Conservation (phyloP, 1,140 invertebrate species). For the Choristoneura fumiferana region DNA sequence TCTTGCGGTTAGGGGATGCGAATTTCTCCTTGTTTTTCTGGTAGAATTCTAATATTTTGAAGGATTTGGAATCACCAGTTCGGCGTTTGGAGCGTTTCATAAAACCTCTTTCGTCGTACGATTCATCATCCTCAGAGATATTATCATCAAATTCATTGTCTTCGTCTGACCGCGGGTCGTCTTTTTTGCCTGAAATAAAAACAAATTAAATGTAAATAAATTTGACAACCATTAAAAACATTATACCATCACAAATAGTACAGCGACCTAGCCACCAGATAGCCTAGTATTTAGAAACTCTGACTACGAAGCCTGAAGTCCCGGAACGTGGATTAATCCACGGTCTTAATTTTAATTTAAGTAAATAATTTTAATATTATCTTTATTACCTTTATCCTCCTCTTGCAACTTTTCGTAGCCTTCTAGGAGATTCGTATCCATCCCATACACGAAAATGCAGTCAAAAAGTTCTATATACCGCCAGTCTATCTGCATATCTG, state of each 20-base stretch:
- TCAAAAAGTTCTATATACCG: conserved; percentile 69
- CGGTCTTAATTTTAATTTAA: no score
- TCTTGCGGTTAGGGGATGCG: conserved; percentile 45
- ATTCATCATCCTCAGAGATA: conserved; percentile 50
- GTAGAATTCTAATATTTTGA: conserved; percentile 66
- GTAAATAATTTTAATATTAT: conserved; percentile 34
- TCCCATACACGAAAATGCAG: conserved; percentile 69
- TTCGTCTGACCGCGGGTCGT: conserved; percentile 41
- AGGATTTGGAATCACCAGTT: conserved; percentile 51
- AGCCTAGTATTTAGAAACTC: no score
- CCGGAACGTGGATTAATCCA: no score
- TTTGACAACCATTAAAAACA: no score
- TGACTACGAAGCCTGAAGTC: no score
- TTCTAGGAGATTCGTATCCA: conserved; percentile 53
- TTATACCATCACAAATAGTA: no score
- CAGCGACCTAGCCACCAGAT: no score
- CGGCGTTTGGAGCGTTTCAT: conserved; percentile 47
- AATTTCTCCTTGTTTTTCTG: conserved; percentile 67
- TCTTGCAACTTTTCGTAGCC: conserved; percentile 44
- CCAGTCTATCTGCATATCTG: conserved; percentile 68
- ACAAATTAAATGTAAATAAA: conserved; percentile 9
- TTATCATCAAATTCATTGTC: conserved; percentile 28
- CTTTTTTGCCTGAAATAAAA: conserved; percentile 54
- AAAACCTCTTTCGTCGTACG: conserved; percentile 52
- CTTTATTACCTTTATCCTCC: conserved; percentile 33